Evolutionary conservation across 64 coral and sea anemone species (phyloP), one percentile per base, ranked within the genome.

Genomic region (Actinia equina): DNA sequence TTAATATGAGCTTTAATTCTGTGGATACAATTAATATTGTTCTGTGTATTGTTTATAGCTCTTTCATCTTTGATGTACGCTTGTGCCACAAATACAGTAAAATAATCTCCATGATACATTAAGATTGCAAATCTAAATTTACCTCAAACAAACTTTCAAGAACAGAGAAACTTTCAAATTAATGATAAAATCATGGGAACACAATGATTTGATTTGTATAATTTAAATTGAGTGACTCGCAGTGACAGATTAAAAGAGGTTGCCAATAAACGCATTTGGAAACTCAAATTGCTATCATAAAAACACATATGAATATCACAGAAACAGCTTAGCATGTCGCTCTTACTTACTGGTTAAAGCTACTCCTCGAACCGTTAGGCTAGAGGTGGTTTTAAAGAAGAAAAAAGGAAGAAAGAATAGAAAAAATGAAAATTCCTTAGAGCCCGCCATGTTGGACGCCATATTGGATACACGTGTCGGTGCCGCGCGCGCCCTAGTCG

Each of bases 391-490:
- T 70, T 87, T 52, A 17, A 23, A 82, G 62, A 79, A 54, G 80
- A 92, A 82, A 58, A 70, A 42, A 22, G 5, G 20, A 91, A 86
- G 41, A n/a, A 30, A 45, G 19, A 91, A 54, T 15, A 91, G n/a
- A 46, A 86, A 3, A 55, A 91, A 45, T 77, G 83, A 79, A 91
- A 84, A n/a, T 11, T 43, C 56, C 9, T 79, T 51, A 41, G n/a
- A 51, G 3, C 60, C 84, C 90, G 85, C 90, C 90, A 92, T 92
- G 69, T 74, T 74, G 69, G 77, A 87, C 90, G 85, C 90, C 90
- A 92, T 92, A 26, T 74, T 74, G 69, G 77, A 83, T 92, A 86
- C 90, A 92, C 90, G 90, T 92, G 90, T 92, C 78, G 42, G 78
- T 43, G 18, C 42, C 22, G 17, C 16, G 77, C 27, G 7, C 22